Evolutionary conservation across 1,140 invertebrate genomes (phyloP).

Genomic region (Heliothis subflexa): DNA sequence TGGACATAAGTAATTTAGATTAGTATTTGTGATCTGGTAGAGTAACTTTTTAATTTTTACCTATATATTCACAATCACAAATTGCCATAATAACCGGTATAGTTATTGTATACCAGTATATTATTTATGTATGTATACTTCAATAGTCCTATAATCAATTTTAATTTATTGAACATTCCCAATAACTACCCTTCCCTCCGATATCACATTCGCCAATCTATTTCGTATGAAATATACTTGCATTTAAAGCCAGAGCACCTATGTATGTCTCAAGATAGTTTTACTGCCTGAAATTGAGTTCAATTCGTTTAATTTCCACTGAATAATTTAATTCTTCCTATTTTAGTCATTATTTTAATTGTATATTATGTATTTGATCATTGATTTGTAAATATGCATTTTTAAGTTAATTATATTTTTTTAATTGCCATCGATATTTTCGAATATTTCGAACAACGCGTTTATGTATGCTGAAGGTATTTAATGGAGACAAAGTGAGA

Average conservation of each 20-base stretch:
- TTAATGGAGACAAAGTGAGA: constrained; percentile 73
- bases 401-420: constrained; percentile 84
- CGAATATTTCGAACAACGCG: constrained; percentile 62
- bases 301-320: constrained; percentile 55
- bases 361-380: constrained; percentile 83
- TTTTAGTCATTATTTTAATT: constrained; percentile 85
- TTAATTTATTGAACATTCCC: constrained; percentile 61
- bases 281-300: constrained; percentile 52
- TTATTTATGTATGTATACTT: constrained; percentile 45
- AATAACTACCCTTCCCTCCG: constrained; percentile 64
- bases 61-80: constrained; percentile 70
- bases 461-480: constrained; percentile 75
- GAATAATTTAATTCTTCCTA: constrained; percentile 74
- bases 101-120: constrained; percentile 49
- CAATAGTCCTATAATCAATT: constrained; percentile 59
- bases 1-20: constrained; percentile 78
- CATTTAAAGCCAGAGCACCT: constrained; percentile 62
- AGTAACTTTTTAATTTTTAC: constrained; percentile 79
- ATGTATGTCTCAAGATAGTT: constrained; percentile 49
- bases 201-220: constrained; percentile 59
- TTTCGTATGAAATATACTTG: constrained; percentile 63
- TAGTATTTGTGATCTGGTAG: constrained; percentile 84
- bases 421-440: constrained; percentile 82
- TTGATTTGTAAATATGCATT: constrained; percentile 83
- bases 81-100: constrained; percentile 81